Percentiles rank a stretch among this genome's conserved stretches.
These are phyloP conservation scores for Coregonus clupeaformis DNA, from an alignment of 2,113 vertebrate genomes.

Conservation along the genomic window DNA sequence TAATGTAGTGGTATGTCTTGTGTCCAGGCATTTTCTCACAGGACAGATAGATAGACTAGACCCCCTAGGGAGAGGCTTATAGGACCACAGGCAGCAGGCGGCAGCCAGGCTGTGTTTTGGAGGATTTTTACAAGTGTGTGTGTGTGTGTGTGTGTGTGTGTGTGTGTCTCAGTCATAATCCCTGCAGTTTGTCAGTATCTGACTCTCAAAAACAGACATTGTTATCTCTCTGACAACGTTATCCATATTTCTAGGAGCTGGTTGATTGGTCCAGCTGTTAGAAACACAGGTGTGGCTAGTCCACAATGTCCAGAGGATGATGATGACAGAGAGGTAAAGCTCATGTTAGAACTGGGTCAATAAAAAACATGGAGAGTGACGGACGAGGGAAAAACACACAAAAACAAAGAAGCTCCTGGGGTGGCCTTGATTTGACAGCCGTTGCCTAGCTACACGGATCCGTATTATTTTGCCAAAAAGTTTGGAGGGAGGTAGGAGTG, in stretches of 20 bases:
- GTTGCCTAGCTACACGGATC: slow-evolving; percentile 14
- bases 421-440: slow-evolving; percentile 9
- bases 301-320: neutral
- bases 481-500: neutral
- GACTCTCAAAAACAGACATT: neutral
- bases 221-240: neutral
- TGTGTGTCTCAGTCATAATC: neutral
- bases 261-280: neutral
- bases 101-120: neutral
- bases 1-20: neutral
- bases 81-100: neutral
- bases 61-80: neutral
- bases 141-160: neutral
- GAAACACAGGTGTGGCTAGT: slow-evolving; percentile 12
- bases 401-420: neutral
- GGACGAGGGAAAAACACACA: neutral
- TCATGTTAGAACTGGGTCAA: neutral
- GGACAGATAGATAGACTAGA: neutral
- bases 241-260: neutral
- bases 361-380: neutral
- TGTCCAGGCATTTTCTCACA: slow-evolving; percentile 16
- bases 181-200: neutral
- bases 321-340: slow-evolving; percentile 9
- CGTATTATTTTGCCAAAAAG: neutral
- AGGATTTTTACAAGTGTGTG: slow-evolving; percentile 22